These are phyloP conservation scores for Serranus cabrilla DNA, from an alignment of 2,797 vertebrate species.

Conservation along the genomic window DNA sequence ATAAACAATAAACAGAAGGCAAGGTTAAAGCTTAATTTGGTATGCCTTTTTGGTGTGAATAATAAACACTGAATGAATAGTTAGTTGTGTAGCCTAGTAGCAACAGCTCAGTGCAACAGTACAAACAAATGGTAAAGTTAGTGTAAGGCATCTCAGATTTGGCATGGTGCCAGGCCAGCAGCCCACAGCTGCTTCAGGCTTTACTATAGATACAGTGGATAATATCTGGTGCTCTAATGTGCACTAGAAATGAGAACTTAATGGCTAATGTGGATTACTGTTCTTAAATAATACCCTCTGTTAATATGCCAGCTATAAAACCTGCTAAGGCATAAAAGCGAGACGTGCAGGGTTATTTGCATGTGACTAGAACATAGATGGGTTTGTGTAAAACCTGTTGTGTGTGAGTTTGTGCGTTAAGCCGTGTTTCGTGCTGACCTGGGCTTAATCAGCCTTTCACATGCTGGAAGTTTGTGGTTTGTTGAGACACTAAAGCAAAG, in stretches of 20 bases:
- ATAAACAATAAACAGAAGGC: neutral
- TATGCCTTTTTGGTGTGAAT: neutral
- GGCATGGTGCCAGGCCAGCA: constrained; percentile 53
- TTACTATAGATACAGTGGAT: constrained; percentile 2
- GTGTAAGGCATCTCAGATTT: constrained; percentile 30
- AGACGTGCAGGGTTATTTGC: constrained; percentile 4
- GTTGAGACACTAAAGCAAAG: constrained; percentile 28
- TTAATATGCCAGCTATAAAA: neutral
- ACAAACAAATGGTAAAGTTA: constrained; percentile 42
- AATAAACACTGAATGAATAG: neutral
- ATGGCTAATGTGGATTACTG: constrained; percentile 1
- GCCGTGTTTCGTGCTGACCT: constrained; percentile 39
- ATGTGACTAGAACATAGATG: constrained; percentile 3
- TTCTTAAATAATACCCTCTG: neutral
- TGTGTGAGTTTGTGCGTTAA: constrained; percentile 3
- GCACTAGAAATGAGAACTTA: neutral
- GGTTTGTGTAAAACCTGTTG: constrained; percentile 4
- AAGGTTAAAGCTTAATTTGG: neutral
- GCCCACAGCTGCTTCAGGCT: constrained; percentile 46
- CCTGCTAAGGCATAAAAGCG: neutral
- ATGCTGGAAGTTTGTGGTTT: constrained; percentile 46
- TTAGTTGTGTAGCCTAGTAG: neutral
- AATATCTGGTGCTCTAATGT: constrained; percentile 17
- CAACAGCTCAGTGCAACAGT: constrained; percentile 10
- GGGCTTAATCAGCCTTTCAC: constrained; percentile 44